phyloP scores from a whole-genome alignment of 2,797 vertebrate genomes.

The Lycodopsis pacificus region DNA sequence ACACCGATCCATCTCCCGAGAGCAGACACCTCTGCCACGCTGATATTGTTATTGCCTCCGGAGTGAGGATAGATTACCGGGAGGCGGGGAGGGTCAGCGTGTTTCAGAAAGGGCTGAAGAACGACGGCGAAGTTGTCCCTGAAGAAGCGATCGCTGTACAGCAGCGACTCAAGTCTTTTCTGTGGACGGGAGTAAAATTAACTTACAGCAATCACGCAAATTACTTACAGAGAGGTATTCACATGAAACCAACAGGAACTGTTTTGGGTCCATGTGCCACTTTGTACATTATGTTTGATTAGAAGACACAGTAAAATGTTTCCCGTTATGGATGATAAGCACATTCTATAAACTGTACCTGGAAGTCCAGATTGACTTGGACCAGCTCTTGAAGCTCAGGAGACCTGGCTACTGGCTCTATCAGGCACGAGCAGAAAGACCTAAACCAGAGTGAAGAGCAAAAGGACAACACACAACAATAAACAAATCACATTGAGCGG shows the following conservation, averaged over 20 bases:
- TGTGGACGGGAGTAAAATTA: conserved; percentile 42
- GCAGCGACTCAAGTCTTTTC: conserved; percentile 82
- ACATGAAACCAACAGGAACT: background rate
- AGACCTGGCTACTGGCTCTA: conserved; percentile 76
- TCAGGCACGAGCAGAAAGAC: conserved; percentile 86
- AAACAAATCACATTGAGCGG: no score
- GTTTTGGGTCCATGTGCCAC: background rate
- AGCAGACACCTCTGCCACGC: conserved; percentile 6
- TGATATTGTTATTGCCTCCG: background rate
- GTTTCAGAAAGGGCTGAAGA: conserved; percentile 86
- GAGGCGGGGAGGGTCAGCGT: conserved; percentile 82
- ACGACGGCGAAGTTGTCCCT: conserved; percentile 85
- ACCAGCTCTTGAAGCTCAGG: conserved; percentile 81
- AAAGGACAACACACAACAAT: no score
- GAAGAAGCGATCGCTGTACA: conserved; percentile 82
- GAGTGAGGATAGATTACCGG: conserved; percentile 67
- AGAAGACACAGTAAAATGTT: background rate
- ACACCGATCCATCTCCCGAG: conserved; percentile 33
- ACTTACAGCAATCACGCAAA: background rate
- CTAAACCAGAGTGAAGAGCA: conserved; percentile 52
- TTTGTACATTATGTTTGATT: background rate
- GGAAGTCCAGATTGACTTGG: conserved; percentile 83
- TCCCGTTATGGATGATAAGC: background rate
- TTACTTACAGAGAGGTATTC: background rate
- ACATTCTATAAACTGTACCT: conserved; percentile 71